phyloP scores from a whole-genome alignment of 2,113 vertebrate species.

The Tichodroma muraria region DNA sequence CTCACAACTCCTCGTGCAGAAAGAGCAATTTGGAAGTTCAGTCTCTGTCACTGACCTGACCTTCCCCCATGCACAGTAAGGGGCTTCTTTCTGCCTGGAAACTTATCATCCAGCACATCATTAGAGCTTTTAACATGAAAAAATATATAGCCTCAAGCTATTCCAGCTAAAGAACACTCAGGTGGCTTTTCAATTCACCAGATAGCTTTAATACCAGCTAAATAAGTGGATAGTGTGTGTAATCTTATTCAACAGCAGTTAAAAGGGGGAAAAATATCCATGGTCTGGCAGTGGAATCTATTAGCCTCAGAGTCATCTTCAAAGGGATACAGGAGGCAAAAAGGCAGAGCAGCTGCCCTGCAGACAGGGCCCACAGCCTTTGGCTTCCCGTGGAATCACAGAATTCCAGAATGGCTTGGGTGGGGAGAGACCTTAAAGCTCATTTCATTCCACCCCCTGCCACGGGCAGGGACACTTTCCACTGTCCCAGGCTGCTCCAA shows the following conservation, averaged over 20 bases:
- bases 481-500: rapidly evolving
- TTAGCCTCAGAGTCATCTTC: not conserved
- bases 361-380: not conserved
- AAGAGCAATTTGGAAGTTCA: slow-evolving; percentile 39
- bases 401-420: not conserved
- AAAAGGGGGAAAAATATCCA: not conserved
- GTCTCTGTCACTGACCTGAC: slow-evolving; percentile 24
- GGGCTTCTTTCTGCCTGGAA: slow-evolving; percentile 13
- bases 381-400: not conserved
- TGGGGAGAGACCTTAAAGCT: not conserved
- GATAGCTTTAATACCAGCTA: slow-evolving; percentile 37
- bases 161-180: slow-evolving; percentile 35
- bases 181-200: slow-evolving; percentile 32
- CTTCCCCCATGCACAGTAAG: not conserved
- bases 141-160: slow-evolving; percentile 27
- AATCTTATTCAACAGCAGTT: slow-evolving; percentile 31
- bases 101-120: slow-evolving; percentile 41
- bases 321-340: not conserved
- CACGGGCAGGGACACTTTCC: not conserved
- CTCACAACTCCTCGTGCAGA: slow-evolving; percentile 21
- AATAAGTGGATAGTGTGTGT: not conserved
- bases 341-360: not conserved
- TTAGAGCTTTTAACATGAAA: slow-evolving; percentile 56
- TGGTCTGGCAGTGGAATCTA: not conserved
- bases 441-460: not conserved